These are phyloP conservation scores for Urocitellus parryii DNA, from an alignment of 2,113 vertebrate genomes.

Conservation along the genomic window DNA sequence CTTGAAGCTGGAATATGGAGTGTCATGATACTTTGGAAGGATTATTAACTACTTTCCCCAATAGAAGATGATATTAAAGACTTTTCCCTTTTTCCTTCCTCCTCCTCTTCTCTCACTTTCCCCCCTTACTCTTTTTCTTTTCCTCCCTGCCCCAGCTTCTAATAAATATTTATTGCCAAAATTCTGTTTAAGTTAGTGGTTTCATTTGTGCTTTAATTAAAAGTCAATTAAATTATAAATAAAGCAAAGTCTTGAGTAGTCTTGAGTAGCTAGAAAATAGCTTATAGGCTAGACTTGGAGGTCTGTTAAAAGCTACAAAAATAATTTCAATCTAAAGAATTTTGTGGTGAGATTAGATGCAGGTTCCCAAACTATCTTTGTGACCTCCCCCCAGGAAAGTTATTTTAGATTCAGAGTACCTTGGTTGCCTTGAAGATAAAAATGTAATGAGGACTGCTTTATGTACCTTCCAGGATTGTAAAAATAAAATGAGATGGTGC, in stretches of 20 bases:
- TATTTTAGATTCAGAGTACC: constrained; percentile 28
- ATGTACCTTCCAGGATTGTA: background rate
- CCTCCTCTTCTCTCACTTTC: too few species aligned
- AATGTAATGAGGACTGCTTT: constrained; percentile 8
- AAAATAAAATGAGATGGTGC: constrained; percentile 24
- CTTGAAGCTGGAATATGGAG: background rate
- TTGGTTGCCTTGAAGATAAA: constrained; percentile 1
- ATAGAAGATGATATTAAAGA: background rate
- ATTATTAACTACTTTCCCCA: background rate
- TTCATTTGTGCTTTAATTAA: constrained; percentile 57
- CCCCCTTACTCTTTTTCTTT: background rate
- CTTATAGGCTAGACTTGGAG: constrained; percentile 13
- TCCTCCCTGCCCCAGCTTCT: background rate
- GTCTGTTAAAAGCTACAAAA: constrained; percentile 47
- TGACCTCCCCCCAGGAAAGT: background rate
- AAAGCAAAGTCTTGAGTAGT: background rate
- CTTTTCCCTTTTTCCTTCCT: background rate
- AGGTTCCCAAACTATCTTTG: background rate
- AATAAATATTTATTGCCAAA: constrained; percentile 11
- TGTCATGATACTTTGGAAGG: background rate
- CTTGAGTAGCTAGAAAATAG: constrained; percentile 41
- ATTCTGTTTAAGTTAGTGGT: constrained; percentile 44
- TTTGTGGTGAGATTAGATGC: background rate
- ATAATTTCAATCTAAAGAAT: constrained; percentile 19
- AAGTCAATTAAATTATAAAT: constrained; percentile 5